Evolutionary conservation across 2,888 invertebrate genomes (phyloP).

Genomic region (Allacma fusca): DNA sequence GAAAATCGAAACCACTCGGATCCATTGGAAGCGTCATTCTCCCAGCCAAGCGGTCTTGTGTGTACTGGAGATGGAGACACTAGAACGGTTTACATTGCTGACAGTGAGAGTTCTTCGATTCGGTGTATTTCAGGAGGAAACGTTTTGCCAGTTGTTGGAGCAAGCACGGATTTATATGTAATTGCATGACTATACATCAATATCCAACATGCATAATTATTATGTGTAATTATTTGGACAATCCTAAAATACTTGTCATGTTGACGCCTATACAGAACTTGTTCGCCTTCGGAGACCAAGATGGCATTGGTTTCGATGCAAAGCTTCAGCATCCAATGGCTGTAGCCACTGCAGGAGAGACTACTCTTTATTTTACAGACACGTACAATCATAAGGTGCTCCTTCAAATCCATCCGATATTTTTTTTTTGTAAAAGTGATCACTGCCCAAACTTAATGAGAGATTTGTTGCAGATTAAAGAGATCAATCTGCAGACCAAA

Average conservation of each 20-base stretch:
- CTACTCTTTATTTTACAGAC: constrained; percentile 78
- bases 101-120: constrained; percentile 91
- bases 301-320: constrained; percentile 77
- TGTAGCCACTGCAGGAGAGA: constrained; percentile 68
- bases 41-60: constrained; percentile 88
- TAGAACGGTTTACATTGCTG: constrained; percentile 79
- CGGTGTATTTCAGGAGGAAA: constrained; percentile 80
- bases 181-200: too few species aligned
- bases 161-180: constrained; percentile 84
- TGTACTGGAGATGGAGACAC: constrained; percentile 66
- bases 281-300: constrained; percentile 88
- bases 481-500: constrained; percentile 72
- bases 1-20: constrained; percentile 91
- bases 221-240: too few species aligned
- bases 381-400: constrained; percentile 88
- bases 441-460: too few species aligned
- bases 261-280: too few species aligned
- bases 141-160: constrained; percentile 85
- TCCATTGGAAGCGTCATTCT: constrained; percentile 86
- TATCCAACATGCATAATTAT: too few species aligned
- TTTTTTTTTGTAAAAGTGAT: too few species aligned
- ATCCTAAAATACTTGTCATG: too few species aligned
- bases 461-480: constrained; percentile 72
- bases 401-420: constrained; percentile 34
- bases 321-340: constrained; percentile 91